phyloP scores from a whole-genome alignment of 2,113 vertebrate species.

The Abramis brama region DNA sequence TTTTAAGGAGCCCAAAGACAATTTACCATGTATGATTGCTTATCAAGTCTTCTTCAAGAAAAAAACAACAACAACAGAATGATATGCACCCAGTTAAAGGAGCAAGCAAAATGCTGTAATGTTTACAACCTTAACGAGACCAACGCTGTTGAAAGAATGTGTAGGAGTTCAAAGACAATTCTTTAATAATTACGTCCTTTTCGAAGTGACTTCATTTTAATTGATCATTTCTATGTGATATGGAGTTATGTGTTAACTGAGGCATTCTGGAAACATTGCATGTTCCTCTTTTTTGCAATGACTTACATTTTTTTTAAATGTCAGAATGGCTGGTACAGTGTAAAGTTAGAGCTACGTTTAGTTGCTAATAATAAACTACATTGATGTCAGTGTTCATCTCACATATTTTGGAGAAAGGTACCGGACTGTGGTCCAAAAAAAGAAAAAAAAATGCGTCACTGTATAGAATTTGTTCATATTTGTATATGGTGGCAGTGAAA shows the following conservation, averaged over 20 bases:
- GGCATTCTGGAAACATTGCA: conserved; percentile 79
- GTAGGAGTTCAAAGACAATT: conserved; percentile 73
- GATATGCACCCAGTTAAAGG: conserved; percentile 59
- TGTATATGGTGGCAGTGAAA: conserved; percentile 81
- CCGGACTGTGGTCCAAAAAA: conserved; percentile 72
- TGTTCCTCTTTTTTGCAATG: conserved; percentile 79
- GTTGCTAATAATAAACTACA: conserved; percentile 70
- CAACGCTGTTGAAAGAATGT: conserved; percentile 83
- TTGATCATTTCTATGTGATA: conserved; percentile 76
- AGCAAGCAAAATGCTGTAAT: conserved; percentile 73
- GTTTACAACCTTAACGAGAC: conserved; percentile 82
- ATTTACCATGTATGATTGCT: conserved; percentile 66
- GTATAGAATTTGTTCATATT: conserved; percentile 78
- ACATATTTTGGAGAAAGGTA: conserved; percentile 70
- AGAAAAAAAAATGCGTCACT: conserved; percentile 70
- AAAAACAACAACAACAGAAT: conserved; percentile 44
- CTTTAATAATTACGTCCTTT: conserved; percentile 74
- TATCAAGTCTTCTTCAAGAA: conserved; percentile 66
- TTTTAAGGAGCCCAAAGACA: conserved; percentile 77
- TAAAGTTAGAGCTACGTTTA: conserved; percentile 74
- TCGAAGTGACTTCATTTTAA: conserved; percentile 74
- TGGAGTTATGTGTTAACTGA: conserved; percentile 75
- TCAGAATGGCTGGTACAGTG: conserved; percentile 80
- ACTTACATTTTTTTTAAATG: conserved; percentile 68
- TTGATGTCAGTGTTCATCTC: conserved; percentile 75